phyloP scores from a whole-genome alignment of 2,797 vertebrate species.

The Sphenopsis melanotis region DNA sequence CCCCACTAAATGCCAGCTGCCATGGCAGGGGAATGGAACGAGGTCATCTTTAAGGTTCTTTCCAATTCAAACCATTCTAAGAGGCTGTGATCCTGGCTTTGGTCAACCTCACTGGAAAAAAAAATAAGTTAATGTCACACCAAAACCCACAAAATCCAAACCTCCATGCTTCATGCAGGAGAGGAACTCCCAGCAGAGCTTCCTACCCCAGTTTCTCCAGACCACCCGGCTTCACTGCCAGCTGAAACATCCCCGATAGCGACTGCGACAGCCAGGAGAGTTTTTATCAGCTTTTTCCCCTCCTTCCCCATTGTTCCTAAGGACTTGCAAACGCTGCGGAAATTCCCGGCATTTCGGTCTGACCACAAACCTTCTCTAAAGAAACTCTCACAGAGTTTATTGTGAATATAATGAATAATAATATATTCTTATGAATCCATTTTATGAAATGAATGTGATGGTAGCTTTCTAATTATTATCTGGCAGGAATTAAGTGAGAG shows the following conservation, averaged over 20 bases:
- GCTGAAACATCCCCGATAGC: rapidly evolving
- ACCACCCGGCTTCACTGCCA: neutral
- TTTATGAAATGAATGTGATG: neutral
- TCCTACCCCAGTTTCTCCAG: neutral
- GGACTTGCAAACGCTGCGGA: neutral
- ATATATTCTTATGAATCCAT: neutral
- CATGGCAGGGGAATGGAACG: neutral
- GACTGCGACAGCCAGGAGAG: rapidly evolving
- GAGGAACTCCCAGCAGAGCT: neutral
- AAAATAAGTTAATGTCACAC: neutral
- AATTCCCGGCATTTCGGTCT: neutral
- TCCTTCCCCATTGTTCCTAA: neutral
- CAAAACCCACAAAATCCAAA: neutral
- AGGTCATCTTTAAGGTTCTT: neutral
- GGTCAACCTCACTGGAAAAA: neutral
- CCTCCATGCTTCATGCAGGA: neutral
- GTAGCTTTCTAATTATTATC: neutral
- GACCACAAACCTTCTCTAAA: neutral
- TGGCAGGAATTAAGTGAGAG: neutral
- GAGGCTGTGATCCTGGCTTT: neutral
- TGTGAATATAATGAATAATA: neutral
- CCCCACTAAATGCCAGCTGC: neutral
- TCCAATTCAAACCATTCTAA: neutral
- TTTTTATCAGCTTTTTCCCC: neutral
- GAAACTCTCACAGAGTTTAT: neutral